These are phyloP conservation scores for Platyrinchus mystaceus DNA, from an alignment of 2,797 vertebrate species.

Conservation along the genomic window DNA sequence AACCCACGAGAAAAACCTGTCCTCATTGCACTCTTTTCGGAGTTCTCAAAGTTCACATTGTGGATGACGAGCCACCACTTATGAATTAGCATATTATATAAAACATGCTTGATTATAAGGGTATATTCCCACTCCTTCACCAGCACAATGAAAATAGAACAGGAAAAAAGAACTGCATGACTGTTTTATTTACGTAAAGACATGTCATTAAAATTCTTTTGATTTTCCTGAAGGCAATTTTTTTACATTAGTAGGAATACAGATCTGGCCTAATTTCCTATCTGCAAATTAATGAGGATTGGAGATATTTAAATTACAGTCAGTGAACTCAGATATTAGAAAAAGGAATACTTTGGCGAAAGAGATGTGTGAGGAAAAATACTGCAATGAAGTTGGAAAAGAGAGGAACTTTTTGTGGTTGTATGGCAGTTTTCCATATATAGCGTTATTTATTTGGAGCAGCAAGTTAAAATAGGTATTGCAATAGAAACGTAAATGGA, in stretches of 20 bases:
- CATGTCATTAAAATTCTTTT: constrained; percentile 71
- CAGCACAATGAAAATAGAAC: constrained; percentile 65
- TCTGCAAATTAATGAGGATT: constrained; percentile 65
- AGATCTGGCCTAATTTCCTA: constrained; percentile 68
- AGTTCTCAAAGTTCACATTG: constrained; percentile 57
- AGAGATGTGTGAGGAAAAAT: not conserved
- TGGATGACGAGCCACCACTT: constrained; percentile 14
- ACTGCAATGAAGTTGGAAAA: constrained; percentile 18
- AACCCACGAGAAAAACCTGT: not conserved
- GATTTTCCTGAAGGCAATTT: constrained; percentile 63
- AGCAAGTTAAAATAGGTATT: not conserved
- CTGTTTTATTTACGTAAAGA: constrained; percentile 67
- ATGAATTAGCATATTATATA: constrained; percentile 69
- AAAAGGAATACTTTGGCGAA: constrained; percentile 18
- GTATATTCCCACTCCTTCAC: constrained; percentile 58
- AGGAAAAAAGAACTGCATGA: constrained; percentile 56
- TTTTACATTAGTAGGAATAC: constrained; percentile 50
- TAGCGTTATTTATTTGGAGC: not conserved
- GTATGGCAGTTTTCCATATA: not conserved
- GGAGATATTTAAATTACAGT: constrained; percentile 56
- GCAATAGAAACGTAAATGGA: not conserved
- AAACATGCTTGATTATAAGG: constrained; percentile 34
- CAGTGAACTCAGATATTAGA: constrained; percentile 47
- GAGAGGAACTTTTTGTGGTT: not conserved
- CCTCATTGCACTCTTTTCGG: constrained; percentile 6